Evolutionary conservation across 1,140 invertebrate genomes (phyloP).

Genomic region (Scylla paramamosain): DNA sequence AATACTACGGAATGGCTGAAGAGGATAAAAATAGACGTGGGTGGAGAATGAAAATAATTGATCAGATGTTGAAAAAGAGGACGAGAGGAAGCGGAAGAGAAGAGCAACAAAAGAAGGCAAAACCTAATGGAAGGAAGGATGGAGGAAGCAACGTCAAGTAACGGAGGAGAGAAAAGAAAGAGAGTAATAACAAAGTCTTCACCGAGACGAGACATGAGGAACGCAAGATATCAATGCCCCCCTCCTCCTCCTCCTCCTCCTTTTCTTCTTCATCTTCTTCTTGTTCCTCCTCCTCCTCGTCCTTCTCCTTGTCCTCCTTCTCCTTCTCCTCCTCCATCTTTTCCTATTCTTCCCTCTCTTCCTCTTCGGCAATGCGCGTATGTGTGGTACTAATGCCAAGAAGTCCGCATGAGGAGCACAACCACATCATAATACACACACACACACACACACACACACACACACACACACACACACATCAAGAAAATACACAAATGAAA

Average conservation of each 20-base stretch:
- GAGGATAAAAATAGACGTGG: slow-evolving; percentile 18
- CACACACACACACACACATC: not conserved
- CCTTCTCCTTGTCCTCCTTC: too few relatives aligned
- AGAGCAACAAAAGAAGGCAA: not conserved
- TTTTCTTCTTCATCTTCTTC: too few relatives aligned
- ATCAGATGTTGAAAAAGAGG: slow-evolving; percentile 9
- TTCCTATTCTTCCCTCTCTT: too few relatives aligned
- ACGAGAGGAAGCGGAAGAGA: slow-evolving; percentile 29
- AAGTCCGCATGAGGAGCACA: too few relatives aligned
- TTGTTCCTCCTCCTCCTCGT: too few relatives aligned
- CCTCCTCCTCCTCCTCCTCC: too few relatives aligned
- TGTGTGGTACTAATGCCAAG: too few relatives aligned
- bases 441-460: slow-evolving; percentile 20
- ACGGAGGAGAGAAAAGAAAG: not conserved
- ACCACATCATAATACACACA: not conserved
- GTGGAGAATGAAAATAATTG: slow-evolving; percentile 23
- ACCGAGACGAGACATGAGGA: not conserved
- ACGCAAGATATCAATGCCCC: not conserved
- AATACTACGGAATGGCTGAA: not conserved
- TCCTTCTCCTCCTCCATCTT: too few relatives aligned
- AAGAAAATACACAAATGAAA: slow-evolving; percentile 13
- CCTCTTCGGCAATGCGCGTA: too few relatives aligned
- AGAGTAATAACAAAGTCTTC: not conserved
- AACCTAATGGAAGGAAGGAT: not conserved
- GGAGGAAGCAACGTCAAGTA: not conserved